Base-by-base conservation (phyloP, 2,113 vertebrate genomes). In the Chaetura pelagica region DNA sequence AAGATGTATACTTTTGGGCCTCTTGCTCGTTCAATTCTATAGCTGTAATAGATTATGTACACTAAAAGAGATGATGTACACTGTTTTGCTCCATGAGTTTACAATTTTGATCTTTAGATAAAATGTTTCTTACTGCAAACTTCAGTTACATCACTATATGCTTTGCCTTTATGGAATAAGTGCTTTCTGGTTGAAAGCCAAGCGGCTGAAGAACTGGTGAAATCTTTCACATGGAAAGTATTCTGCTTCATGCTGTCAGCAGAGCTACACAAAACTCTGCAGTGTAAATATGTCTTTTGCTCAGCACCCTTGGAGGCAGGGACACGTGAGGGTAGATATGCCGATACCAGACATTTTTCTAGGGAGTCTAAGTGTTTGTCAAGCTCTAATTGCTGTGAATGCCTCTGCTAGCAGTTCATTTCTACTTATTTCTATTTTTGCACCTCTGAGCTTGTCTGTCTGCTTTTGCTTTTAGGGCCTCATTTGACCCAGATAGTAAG, bases 401-500 rank as follows among this genome's bases (percentile, higher is more conserved):
- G 79, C 67, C 72, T 95, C 30, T 91, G 62, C 71, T 79, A 38
- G 26, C 67, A 52, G 66, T 63, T 78, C 3, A 0, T 64, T 91
- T 64, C 87, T 75, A 4, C 52, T 34, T 40, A 17, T 26, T 69
- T 77, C 69, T 69, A 27, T 46, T 93, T 51, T 62, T 67, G 68
- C 3, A 1, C 68, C 72, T 77, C 64, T 13, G 42, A 86, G 85
- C 92, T 84, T 81, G 51, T 52, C 57, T 71, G 32, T 69, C 88
- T 92, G 89, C 76, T 87, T 90, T 92, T 91, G 82, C 80, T 96
- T 90, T 54, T 67, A 62, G 90, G 87, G 83, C 82, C 61, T 68
- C 0, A 8, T 90, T 78, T 94, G 88, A 92, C 96, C 92, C 86
- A 94, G 68, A 95, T 94, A 92, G 90, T 86, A 94, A 93, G 80